Evolutionary conservation across 2,797 vertebrate species (phyloP), one percentile per base, ranked within the genome.

Genomic region (Gila robusta): DNA sequence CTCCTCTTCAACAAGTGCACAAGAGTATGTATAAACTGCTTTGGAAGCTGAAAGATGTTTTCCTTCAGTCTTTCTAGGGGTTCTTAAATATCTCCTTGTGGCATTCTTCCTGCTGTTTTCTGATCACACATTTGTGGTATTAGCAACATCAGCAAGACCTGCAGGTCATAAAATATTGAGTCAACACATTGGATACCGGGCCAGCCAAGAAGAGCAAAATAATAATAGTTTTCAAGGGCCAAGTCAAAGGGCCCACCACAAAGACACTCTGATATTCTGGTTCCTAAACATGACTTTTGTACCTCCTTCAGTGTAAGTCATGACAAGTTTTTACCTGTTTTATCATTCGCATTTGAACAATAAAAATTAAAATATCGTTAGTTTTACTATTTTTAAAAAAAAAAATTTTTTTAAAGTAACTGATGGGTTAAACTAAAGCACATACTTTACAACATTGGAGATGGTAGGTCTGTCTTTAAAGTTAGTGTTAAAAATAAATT

Each of bases 111-210:
- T 28, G 12, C 47, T 67, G 77, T 77, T 59, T 67, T 85, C 52
- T 82, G 86, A 37, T 81, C 74, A 79, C 32, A 10, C 79, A 93
- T 92, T n/a, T 94, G 94, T 84, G 89, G 64, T 16, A 91, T 86
- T 12, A 82, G 86, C 89, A 91, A 91, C 80, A 87, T 89, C n/a
- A 91, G 82, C 64, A 14, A 87, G 82, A 79, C 89, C 94, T 95
- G 88, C 7, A 28, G 82, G 59, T 66, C 56, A 70, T 70, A 87
- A 73, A 16, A 84, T 81, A 87, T 86, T 67, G 79, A 49, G 78
- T 79, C 39, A 86, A 72, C 82, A 71, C 62, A 41, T 17, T 17
- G 28, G 41, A 52, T 28, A 37, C 19, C 49, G 86, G 82, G 87
- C 87, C 86, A 84, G 83, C 85, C 90, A 93, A 94, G 92, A 92